These are phyloP conservation scores for Trichomalopsis sarcophagae DNA, from an alignment of 1,140 invertebrate species.

Conservation along the genomic window DNA sequence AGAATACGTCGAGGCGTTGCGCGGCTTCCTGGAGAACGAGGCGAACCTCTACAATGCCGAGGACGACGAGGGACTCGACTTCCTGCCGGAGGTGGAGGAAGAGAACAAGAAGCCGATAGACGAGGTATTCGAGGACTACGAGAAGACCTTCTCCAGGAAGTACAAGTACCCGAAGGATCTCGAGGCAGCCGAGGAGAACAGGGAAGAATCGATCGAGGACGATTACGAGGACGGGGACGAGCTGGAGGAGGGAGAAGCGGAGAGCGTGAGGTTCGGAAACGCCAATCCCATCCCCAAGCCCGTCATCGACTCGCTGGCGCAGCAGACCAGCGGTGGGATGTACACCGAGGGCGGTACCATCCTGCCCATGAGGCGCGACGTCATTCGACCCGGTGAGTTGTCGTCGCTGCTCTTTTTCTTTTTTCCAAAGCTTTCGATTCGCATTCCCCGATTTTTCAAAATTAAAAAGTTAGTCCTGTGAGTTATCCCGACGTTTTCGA, in stretches of 20 bases:
- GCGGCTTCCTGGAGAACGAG: constrained; percentile 19
- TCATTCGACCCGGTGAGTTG: constrained; percentile 44
- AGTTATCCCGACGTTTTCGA: too few relatives aligned
- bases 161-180: constrained; percentile 57
- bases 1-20: constrained; percentile 38
- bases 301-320: constrained; percentile 59
- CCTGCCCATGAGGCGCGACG: constrained; percentile 57
- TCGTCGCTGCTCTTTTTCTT: background rate
- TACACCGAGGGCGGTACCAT: constrained; percentile 82
- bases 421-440: too few relatives aligned
- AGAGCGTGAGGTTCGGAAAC: constrained; percentile 71
- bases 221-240: constrained; percentile 74
- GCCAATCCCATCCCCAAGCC: constrained; percentile 53
- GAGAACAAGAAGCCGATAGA: background rate
- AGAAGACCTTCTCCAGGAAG: constrained; percentile 60
- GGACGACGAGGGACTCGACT: constrained; percentile 24
- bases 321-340: constrained; percentile 66
- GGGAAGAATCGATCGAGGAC: constrained; percentile 52
- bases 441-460: too few relatives aligned
- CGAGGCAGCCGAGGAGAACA: constrained; percentile 12
- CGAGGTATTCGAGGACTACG: constrained; percentile 65
- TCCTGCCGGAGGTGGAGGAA: constrained; percentile 2
- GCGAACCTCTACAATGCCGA: background rate
- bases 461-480: too few relatives aligned
- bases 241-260: constrained; percentile 69